These are phyloP conservation scores for Siniperca obscura DNA, from an alignment of 2,797 vertebrate species.

Conservation along the genomic window DNA sequence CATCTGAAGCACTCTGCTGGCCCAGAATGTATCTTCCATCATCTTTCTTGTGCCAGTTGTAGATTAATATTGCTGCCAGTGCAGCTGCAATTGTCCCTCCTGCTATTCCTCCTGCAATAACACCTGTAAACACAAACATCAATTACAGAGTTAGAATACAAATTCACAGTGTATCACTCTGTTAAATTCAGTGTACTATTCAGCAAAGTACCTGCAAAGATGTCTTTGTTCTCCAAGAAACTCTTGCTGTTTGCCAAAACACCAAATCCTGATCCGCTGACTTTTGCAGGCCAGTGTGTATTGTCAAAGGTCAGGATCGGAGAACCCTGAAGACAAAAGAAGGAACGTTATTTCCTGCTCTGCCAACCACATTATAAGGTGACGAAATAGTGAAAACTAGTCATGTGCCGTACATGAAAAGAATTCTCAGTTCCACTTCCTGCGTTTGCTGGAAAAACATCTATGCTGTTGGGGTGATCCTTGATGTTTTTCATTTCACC, in stretches of 20 bases:
- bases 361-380: not conserved
- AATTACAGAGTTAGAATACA: constrained; percentile 10
- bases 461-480: not conserved
- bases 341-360: constrained; percentile 12
- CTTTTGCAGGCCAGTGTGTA: not conserved
- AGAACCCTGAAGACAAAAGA: constrained; percentile 56
- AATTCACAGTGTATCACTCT: not conserved
- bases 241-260: constrained; percentile 36
- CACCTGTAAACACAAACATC: constrained; percentile 75
- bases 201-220: constrained; percentile 61
- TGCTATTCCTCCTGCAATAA: constrained; percentile 87
- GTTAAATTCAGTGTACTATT: not conserved
- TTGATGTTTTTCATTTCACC: constrained; percentile 6
- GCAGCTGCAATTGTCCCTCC: constrained; percentile 84
- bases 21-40: constrained; percentile 85
- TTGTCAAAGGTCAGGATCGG: constrained; percentile 8
- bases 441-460: not conserved
- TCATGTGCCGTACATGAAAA: constrained; percentile 16
- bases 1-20: constrained; percentile 82
- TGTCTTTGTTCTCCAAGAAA: constrained; percentile 55
- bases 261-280: constrained; percentile 1
- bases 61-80: constrained; percentile 87
- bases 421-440: not conserved
- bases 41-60: constrained; percentile 89
- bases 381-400: constrained; percentile 7